Conservation (phyloP, 2,113 vertebrate genomes). For the Corythornis cristatus region DNA sequence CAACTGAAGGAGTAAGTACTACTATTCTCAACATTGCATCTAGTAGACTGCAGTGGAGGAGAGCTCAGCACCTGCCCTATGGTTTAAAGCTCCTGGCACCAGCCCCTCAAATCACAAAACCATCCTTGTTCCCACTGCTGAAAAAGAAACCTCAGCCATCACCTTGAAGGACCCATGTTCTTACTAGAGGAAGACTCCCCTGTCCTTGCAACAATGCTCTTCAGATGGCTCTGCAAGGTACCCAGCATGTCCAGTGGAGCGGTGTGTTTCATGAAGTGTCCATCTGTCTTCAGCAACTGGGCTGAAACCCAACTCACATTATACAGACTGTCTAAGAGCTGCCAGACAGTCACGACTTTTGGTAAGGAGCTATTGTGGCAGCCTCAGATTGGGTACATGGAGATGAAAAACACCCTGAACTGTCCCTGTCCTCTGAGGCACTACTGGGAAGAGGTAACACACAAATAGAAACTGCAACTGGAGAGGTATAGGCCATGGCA, state of each 20-base stretch:
- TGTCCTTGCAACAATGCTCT: neutral
- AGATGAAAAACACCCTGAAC: neutral
- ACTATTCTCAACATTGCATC: neutral
- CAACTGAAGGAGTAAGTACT: neutral
- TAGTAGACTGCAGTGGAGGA: neutral
- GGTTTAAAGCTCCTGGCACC: neutral
- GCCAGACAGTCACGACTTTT: neutral
- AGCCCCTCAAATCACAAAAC: neutral
- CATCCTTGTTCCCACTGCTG: neutral
- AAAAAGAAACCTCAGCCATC: neutral
- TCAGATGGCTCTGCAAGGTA: fast-evolving
- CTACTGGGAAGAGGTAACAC: neutral
- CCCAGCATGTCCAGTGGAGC: fast-evolving
- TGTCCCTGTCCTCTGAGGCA: neutral
- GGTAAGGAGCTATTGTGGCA: neutral
- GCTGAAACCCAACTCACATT: neutral
- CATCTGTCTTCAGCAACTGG: neutral
- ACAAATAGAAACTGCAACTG: neutral
- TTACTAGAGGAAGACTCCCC: neutral
- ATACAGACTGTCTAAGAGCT: neutral
- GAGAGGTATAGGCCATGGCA: neutral
- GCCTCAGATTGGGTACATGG: neutral
- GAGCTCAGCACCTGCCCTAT: fast-evolving
- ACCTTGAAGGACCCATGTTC: fast-evolving
- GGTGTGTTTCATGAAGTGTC: neutral